Base-by-base conservation (phyloP, 2,113 vertebrate genomes). In the Apeltes quadracus region DNA sequence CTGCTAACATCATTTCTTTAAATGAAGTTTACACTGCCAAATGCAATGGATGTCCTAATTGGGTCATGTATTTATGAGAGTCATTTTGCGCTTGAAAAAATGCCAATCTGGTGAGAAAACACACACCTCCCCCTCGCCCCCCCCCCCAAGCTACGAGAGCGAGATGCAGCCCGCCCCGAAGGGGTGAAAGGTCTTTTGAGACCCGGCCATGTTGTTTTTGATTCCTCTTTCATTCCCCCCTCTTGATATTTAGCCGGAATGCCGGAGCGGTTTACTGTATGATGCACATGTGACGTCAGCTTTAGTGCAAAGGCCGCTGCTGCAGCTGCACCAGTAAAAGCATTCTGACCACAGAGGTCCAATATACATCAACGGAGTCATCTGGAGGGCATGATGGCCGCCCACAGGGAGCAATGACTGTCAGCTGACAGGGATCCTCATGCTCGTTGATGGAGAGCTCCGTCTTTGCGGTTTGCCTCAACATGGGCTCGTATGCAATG, bases 351-450 rank as follows among this genome's bases (percentile, higher is more conserved):
- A 38, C 46, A 39, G 46, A 80, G 14, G 61, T 79, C 63, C 76
- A 69, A 66, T 51, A 77, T 67, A 83, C 64, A 83, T 82, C 68
- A 84, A 58, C 62, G 54, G 46, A 76, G 79, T 88, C 87, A 86
- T 20, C n/a, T 69, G 58, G 56, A 54, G 72, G 72, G 51, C 76
- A 65, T 22, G 48, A 69, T 59, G 44, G 71, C 66, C 61, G 36
- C 54, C 22, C 2, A 20, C 15, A 16, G 61, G 44, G 59, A 36
- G 32, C 54, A 32, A n/a, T 70, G 58, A 54, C 65, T 58, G 76
- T 84, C 82, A 87, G 84, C 74, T 87, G 83, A 77, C 53, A 55
- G 10, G 39, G 58, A 61, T 69, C 61, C 57, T 82, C 76, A 72
- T 65, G 72, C 51, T 57, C 25, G 10, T 4, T 53, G 13, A 39